Evolutionary conservation across 2,888 invertebrate genomes (phyloP).

Genomic region (Noctua janthe): DNA sequence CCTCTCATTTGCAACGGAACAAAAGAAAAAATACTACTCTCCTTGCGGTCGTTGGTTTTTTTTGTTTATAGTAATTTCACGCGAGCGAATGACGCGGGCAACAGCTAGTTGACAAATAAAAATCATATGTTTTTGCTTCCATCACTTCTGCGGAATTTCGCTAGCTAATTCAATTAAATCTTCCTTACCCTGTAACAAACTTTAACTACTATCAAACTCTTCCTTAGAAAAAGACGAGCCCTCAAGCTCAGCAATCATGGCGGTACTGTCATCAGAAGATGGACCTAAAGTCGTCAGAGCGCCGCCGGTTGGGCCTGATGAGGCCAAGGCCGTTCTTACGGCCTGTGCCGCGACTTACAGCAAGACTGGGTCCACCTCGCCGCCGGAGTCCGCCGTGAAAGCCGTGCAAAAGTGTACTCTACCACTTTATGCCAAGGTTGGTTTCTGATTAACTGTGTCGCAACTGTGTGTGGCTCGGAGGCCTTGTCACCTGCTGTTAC

Average conservation of each 20-base stretch:
- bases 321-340: slow-evolving; percentile 82
- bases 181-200: background rate
- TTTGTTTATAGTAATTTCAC: too few relatives aligned
- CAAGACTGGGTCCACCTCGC: slow-evolving; percentile 89
- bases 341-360: slow-evolving; percentile 86
- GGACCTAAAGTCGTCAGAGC: slow-evolving; percentile 85
- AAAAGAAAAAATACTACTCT: background rate
- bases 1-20: background rate
- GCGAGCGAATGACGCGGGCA: too few relatives aligned
- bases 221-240: slow-evolving; percentile 84
- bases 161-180: background rate
- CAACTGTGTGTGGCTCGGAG: background rate
- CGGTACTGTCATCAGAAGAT: slow-evolving; percentile 86
- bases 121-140: background rate
- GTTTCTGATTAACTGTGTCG: slow-evolving; percentile 29
- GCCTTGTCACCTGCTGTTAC: background rate
- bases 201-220: slow-evolving; percentile 40
- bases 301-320: slow-evolving; percentile 84
- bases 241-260: slow-evolving; percentile 88
- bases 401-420: slow-evolving; percentile 92
- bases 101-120: too few relatives aligned
- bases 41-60: background rate
- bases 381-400: slow-evolving; percentile 91
- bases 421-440: slow-evolving; percentile 93
- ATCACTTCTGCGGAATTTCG: background rate